Evolutionary conservation across 1,140 invertebrate genomes (phyloP).

Genomic region (Lineus longissimus): DNA sequence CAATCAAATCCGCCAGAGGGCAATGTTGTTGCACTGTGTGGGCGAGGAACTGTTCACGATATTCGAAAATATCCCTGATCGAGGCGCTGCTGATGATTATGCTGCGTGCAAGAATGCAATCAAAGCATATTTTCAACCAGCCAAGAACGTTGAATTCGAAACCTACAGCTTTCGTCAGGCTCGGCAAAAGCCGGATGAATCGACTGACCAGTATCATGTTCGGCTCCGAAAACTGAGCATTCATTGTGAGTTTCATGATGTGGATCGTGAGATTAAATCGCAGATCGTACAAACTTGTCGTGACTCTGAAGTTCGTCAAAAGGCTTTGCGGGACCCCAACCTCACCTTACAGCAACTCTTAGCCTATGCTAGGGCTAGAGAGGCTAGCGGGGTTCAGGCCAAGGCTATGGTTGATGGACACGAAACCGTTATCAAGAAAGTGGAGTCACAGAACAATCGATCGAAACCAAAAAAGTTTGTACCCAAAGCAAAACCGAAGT

Average conservation of each 20-base stretch:
- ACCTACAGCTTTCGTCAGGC: background rate
- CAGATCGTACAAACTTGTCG: background rate
- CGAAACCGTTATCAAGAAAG: too few relatives aligned
- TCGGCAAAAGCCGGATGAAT: background rate
- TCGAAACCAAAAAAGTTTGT: too few relatives aligned
- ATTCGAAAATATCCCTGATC: background rate
- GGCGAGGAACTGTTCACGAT: background rate
- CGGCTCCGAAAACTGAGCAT: background rate
- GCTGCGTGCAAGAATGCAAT: background rate
- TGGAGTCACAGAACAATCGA: too few relatives aligned
- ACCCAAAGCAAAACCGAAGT: too few relatives aligned
- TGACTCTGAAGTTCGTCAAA: background rate
- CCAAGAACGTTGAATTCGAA: background rate
- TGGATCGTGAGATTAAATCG: background rate
- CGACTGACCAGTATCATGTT: background rate
- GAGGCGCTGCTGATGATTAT: background rate
- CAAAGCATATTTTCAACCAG: slow-evolving; percentile 1
- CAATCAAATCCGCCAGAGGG: background rate
- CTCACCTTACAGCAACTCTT: background rate
- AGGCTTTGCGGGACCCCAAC: background rate
- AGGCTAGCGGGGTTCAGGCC: background rate
- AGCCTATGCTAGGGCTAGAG: background rate
- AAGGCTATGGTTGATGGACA: background rate
- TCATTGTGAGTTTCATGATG: background rate
- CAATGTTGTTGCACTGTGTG: background rate